These are phyloP conservation scores for Chaenogobius annularis DNA, from an alignment of 2,113 vertebrate genomes.

Conservation along the genomic window DNA sequence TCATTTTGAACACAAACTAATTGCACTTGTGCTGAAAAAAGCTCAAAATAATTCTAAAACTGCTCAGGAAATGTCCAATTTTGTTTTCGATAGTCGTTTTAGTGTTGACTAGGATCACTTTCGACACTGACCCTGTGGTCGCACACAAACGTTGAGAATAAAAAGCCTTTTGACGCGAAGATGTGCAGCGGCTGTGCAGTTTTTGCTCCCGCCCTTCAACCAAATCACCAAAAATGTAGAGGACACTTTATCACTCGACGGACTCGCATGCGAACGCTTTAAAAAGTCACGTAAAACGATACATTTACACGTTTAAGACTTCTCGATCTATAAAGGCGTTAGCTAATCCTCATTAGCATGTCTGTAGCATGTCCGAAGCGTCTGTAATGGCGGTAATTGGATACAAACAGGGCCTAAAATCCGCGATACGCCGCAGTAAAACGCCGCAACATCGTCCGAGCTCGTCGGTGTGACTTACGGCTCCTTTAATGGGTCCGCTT, in stretches of 20 bases:
- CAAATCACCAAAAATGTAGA: too few species aligned
- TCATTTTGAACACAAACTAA: too few species aligned
- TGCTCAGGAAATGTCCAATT: too few species aligned
- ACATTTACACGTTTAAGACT: not conserved
- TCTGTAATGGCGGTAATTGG: not conserved
- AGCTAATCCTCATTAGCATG: conserved; percentile 4
- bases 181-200: too few species aligned
- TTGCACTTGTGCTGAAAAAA: too few species aligned
- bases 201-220: too few species aligned
- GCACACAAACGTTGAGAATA: too few species aligned
- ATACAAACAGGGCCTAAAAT: conserved; percentile 9
- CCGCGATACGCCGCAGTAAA: conserved; percentile 7
- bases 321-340: not conserved
- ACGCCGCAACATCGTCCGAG: conserved; percentile 29
- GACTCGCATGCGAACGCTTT: not conserved
- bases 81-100: too few species aligned
- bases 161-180: too few species aligned
- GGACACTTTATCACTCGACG: not conserved
- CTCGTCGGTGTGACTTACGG: conserved; percentile 34
- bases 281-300: not conserved
- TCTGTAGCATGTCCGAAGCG: not conserved
- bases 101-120: too few species aligned
- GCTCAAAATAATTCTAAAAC: too few species aligned
- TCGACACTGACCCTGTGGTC: too few species aligned
- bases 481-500: conserved; percentile 61